phyloP scores from a whole-genome alignment of 2,113 vertebrate genomes.

The Phrynosoma blainvillii region DNA sequence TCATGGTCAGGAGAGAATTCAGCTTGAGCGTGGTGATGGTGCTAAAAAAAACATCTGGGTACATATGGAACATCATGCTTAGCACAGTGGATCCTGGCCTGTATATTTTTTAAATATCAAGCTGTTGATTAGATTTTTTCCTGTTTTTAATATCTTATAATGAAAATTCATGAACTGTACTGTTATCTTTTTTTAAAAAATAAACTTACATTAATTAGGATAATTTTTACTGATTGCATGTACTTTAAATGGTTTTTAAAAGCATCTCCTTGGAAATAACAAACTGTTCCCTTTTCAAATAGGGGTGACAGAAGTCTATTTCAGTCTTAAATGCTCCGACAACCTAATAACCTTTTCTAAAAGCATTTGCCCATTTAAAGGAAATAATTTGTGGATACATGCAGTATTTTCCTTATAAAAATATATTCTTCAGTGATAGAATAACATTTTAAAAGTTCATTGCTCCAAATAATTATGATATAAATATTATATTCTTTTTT shows the following conservation, averaged over 20 bases:
- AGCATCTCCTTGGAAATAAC: background rate
- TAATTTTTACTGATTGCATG: background rate
- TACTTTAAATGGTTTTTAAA: background rate
- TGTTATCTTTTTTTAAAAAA: background rate
- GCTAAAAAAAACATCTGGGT: background rate
- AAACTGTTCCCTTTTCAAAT: background rate
- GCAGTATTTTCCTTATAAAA: constrained; percentile 26
- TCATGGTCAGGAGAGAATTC: background rate
- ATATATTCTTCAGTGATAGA: constrained; percentile 38
- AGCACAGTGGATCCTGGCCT: background rate
- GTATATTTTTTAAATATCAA: background rate
- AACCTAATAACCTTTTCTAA: background rate
- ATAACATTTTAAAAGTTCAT: constrained; percentile 38
- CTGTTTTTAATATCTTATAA: background rate
- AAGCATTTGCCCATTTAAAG: background rate
- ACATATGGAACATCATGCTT: background rate
- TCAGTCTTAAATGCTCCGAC: background rate
- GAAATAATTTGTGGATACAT: background rate
- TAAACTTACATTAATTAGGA: background rate
- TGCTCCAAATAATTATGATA: constrained; percentile 12
- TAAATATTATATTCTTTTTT: background rate
- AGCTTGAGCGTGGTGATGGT: background rate
- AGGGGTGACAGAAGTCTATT: background rate
- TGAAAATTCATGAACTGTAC: background rate
- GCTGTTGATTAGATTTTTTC: background rate